Evolutionary conservation across 2,113 vertebrate genomes (phyloP).

Genomic region (Corvus moneduloides): DNA sequence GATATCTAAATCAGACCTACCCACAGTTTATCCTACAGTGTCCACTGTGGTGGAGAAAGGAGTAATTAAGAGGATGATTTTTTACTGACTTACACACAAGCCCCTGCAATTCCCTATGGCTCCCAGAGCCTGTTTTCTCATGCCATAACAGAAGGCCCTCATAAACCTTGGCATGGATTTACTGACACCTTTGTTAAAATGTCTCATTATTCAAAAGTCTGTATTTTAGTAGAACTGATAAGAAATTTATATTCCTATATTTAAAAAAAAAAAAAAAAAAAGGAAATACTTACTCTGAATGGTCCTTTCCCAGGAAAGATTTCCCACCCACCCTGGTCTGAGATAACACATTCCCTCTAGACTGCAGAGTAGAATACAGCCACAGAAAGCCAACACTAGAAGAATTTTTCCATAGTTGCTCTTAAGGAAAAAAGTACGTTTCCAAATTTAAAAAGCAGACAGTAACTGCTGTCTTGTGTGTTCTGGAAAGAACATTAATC

Average conservation of each 20-base stretch:
- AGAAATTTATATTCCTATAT: not conserved
- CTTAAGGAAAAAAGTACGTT: slow-evolving; percentile 5
- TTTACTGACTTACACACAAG: not conserved
- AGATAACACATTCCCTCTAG: not conserved
- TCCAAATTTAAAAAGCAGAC: slow-evolving; percentile 59
- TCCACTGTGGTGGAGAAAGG: not conserved
- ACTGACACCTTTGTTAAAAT: not conserved
- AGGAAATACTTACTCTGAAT: not conserved
- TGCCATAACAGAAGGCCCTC: not conserved
- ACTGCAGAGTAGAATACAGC: not conserved
- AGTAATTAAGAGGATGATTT: not conserved
- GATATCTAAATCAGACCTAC: not conserved
- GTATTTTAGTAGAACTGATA: not conserved
- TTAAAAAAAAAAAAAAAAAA: not conserved
- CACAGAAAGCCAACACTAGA: not conserved
- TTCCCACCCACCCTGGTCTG: not conserved
- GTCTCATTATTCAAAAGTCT: not conserved
- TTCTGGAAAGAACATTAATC: slow-evolving; percentile 62
- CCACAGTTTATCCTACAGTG: not conserved
- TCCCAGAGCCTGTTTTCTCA: not conserved
- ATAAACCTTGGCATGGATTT: not conserved
- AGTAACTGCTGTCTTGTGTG: not conserved
- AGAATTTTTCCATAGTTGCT: slow-evolving; percentile 46
- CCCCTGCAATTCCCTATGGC: not conserved
- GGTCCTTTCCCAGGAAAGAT: slow-evolving; percentile 5